phyloP scores from a whole-genome alignment of 2,888 invertebrate genomes.

The Acanthosepion pharaonis region DNA sequence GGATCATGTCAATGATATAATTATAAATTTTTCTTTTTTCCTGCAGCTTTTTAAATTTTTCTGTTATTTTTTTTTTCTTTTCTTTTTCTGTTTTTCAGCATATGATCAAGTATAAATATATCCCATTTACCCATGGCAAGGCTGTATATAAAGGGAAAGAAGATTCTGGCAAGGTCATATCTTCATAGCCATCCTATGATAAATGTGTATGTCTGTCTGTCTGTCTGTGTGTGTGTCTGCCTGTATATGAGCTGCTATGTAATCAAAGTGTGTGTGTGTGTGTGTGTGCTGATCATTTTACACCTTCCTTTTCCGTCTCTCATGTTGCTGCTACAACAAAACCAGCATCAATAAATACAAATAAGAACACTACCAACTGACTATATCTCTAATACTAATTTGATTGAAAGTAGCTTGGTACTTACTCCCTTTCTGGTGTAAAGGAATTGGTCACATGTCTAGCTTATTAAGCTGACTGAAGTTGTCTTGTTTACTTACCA shows the following conservation, averaged over 20 bases:
- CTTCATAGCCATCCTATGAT: constrained; percentile 51
- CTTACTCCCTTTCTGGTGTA: background rate
- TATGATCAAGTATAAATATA: constrained; percentile 99
- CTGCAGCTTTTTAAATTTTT: background rate
- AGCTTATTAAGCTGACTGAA: constrained; percentile 4
- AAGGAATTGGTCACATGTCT: background rate
- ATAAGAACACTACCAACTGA: background rate
- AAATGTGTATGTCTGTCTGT: constrained; percentile 38
- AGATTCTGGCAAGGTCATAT: constrained; percentile 73
- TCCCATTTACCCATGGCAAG: constrained; percentile 99
- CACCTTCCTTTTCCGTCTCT: background rate
- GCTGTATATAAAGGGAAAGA: constrained; percentile 84
- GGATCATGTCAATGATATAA: background rate
- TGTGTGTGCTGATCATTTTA: background rate
- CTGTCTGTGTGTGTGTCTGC: background rate
- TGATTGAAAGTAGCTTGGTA: background rate
- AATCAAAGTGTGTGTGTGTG: background rate
- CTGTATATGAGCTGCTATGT: background rate
- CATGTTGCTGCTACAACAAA: constrained; percentile 33
- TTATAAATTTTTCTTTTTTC: background rate
- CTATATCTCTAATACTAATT: background rate
- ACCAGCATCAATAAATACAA: background rate
- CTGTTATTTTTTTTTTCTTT: background rate
- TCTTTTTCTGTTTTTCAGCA: constrained; percentile 81
- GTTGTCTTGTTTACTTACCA: background rate